phyloP scores from a whole-genome alignment of 2,113 vertebrate species.

The Phrynosoma platyrhinos region DNA sequence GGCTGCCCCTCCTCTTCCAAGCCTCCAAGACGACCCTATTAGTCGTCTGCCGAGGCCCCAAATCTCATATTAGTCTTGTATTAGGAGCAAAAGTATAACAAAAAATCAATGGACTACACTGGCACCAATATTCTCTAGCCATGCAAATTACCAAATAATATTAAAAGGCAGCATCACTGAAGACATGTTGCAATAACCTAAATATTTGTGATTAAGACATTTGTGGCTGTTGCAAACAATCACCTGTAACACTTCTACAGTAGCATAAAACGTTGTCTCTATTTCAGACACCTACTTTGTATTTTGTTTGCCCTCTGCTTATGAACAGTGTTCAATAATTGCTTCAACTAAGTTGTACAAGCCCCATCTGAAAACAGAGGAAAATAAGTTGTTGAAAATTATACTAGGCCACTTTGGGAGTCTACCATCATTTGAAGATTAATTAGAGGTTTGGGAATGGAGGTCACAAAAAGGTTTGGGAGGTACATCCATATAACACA shows the following conservation, averaged over 20 bases:
- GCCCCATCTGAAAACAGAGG: background rate
- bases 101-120: background rate
- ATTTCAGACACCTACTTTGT: background rate
- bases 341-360: background rate
- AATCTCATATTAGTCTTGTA: too few relatives aligned
- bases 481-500: background rate
- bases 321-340: background rate
- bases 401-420: background rate
- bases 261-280: background rate
- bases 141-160: background rate
- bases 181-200: background rate
- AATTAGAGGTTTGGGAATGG: background rate
- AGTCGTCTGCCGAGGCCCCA: too few relatives aligned
- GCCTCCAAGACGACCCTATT: too few relatives aligned
- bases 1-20: too few relatives aligned
- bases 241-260: background rate
- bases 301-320: background rate
- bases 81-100: too few relatives aligned
- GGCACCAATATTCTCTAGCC: background rate
- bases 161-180: background rate
- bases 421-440: background rate
- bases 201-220: background rate
- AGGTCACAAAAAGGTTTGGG: background rate
- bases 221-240: background rate
- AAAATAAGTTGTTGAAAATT: background rate